Percentiles rank a stretch among this genome's conserved stretches.
phyloP scores from a whole-genome alignment of 1,140 invertebrate genomes.

The Drosophila sturtevanti region DNA sequence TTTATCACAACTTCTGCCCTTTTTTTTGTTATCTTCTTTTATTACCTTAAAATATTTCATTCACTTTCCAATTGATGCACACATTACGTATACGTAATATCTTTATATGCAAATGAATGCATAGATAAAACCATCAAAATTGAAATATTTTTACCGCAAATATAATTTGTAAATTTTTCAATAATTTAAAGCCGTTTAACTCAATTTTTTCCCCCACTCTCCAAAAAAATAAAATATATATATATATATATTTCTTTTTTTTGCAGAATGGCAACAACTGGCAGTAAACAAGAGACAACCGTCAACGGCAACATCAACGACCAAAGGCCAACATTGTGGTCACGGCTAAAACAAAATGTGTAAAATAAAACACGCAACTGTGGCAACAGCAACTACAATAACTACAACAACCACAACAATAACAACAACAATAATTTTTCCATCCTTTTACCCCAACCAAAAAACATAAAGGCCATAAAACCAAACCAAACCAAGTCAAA shows the following conservation, averaged over 20 bases:
- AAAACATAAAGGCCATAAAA: slow-evolving; percentile 55
- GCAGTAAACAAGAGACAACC: slow-evolving; percentile 32
- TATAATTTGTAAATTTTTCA: neutral
- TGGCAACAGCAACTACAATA: slow-evolving; percentile 36
- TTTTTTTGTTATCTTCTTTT: neutral
- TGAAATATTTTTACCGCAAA: neutral
- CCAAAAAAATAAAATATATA: too few species aligned
- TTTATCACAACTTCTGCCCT: neutral
- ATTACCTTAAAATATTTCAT: neutral
- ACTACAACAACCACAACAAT: slow-evolving; percentile 22
- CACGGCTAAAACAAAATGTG: slow-evolving; percentile 61
- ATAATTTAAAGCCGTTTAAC: slow-evolving; percentile 10
- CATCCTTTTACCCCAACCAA: slow-evolving; percentile 3
- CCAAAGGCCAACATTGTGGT: slow-evolving; percentile 41
- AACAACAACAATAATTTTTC: slow-evolving; percentile 11
- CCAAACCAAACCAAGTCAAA: slow-evolving; percentile 29
- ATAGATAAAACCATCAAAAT: slow-evolving; percentile 26
- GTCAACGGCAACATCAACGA: slow-evolving; percentile 13
- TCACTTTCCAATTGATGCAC: slow-evolving; percentile 3
- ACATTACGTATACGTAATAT: slow-evolving; percentile 29
- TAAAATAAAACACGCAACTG: slow-evolving; percentile 66
- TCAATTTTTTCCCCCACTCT: too few species aligned
- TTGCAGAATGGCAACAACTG: slow-evolving; percentile 50
- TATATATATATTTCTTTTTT: neutral
- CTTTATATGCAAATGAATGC: slow-evolving; percentile 23